Percentiles rank a stretch among this genome's conserved stretches.
phyloP scores from a whole-genome alignment of 2,797 vertebrate genomes.

The Pampus argenteus region DNA sequence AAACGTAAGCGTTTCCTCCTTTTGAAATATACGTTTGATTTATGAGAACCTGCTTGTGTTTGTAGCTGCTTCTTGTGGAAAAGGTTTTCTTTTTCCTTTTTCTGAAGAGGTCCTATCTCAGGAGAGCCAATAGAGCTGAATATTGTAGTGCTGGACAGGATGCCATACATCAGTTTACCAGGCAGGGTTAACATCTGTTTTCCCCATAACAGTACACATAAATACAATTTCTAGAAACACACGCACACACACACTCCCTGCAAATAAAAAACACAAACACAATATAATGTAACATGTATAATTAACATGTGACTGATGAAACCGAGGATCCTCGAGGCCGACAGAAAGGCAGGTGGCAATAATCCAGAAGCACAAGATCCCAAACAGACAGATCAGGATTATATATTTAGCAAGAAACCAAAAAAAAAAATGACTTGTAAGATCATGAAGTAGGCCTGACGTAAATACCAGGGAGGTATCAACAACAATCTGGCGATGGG shows the following conservation, averaged over 20 bases:
- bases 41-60: slow-evolving; percentile 40
- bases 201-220: slow-evolving; percentile 14
- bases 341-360: no score
- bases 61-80: slow-evolving; percentile 16
- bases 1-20: slow-evolving; percentile 30
- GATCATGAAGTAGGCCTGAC: no score
- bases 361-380: no score
- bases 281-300: no score
- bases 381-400: no score
- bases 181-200: slow-evolving; percentile 36
- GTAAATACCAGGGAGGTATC: no score
- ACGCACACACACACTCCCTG: not conserved
- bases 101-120: slow-evolving; percentile 37
- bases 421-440: no score
- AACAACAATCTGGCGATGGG: no score
- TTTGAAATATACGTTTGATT: slow-evolving; percentile 60
- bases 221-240: slow-evolving; percentile 11
- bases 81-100: slow-evolving; percentile 10
- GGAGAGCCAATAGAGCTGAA: slow-evolving; percentile 36
- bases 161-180: slow-evolving; percentile 47
- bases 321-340: no score
- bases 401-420: no score
- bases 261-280: not conserved
- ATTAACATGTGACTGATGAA: no score
- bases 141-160: slow-evolving; percentile 35